These are phyloP conservation scores for Terrapene triunguis DNA, from an alignment of 2,113 vertebrate genomes.

Conservation along the genomic window DNA sequence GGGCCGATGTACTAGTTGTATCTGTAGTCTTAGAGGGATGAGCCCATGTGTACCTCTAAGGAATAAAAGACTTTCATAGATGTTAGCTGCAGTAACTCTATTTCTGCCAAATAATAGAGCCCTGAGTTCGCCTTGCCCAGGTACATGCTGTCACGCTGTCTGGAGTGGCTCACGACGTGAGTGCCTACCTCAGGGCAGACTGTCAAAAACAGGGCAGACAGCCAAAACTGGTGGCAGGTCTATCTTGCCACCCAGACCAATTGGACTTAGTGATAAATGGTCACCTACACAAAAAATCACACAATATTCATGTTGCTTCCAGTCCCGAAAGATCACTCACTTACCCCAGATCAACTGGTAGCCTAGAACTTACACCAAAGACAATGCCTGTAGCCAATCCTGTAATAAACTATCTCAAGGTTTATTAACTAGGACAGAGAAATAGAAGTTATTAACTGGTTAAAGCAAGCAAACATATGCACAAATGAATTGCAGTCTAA, in stretches of 20 bases:
- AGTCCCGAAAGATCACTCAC: not conserved
- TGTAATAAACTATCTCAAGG: not conserved
- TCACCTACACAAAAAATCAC: not conserved
- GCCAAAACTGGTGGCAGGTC: not conserved
- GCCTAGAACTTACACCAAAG: not conserved
- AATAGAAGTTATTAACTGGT: not conserved
- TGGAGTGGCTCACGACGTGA: not conserved
- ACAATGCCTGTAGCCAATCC: not conserved
- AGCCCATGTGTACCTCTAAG: fast-evolving
- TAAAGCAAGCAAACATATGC: not conserved
- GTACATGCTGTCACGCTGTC: not conserved
- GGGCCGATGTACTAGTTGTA: not conserved
- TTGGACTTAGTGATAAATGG: not conserved
- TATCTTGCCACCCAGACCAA: not conserved
- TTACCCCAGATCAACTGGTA: not conserved
- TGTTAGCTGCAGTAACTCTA: not conserved
- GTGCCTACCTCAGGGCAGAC: too few relatives aligned
- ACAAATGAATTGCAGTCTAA: not conserved
- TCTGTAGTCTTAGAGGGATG: not conserved
- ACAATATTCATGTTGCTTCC: not conserved
- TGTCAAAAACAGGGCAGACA: not conserved
- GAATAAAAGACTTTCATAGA: not conserved
- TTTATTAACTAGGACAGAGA: not conserved
- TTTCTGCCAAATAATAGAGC: not conserved
- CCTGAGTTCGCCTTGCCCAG: not conserved